These are phyloP conservation scores for Protobothrops mucrosquamatus DNA, from an alignment of 2,113 vertebrate genomes.

Conservation along the genomic window DNA sequence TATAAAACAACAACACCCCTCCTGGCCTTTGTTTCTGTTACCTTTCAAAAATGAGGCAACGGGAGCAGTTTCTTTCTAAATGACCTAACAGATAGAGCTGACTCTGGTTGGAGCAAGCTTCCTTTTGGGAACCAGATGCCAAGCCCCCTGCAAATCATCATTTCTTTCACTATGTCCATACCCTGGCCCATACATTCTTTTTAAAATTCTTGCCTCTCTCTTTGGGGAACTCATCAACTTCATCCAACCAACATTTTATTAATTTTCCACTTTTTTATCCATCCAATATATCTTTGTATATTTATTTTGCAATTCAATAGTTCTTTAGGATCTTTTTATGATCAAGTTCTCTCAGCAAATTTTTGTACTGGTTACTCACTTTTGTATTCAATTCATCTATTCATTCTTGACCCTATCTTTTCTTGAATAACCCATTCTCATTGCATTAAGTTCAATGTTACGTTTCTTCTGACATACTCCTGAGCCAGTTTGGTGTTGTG, in stretches of 20 bases:
- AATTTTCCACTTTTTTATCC: not conserved
- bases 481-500: not conserved
- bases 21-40: not conserved
- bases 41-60: not conserved
- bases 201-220: not conserved
- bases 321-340: not conserved
- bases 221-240: not conserved
- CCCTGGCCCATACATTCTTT: not conserved
- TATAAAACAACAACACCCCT: not conserved
- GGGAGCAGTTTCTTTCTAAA: not conserved
- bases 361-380: not conserved
- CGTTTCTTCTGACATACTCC: not conserved
- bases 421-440: not conserved
- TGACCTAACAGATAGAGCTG: not conserved
- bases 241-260: not conserved
- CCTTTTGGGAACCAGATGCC: too few species aligned
- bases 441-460: not conserved
- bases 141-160: not conserved
- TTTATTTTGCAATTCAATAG: not conserved
- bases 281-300: not conserved
- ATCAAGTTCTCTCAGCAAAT: not conserved
- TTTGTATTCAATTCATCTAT: not conserved
- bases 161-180: not conserved
- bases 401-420: not conserved
- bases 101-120: too few species aligned